phyloP scores from a whole-genome alignment of 2,888 invertebrate genomes.

The Microchrysa polita region DNA sequence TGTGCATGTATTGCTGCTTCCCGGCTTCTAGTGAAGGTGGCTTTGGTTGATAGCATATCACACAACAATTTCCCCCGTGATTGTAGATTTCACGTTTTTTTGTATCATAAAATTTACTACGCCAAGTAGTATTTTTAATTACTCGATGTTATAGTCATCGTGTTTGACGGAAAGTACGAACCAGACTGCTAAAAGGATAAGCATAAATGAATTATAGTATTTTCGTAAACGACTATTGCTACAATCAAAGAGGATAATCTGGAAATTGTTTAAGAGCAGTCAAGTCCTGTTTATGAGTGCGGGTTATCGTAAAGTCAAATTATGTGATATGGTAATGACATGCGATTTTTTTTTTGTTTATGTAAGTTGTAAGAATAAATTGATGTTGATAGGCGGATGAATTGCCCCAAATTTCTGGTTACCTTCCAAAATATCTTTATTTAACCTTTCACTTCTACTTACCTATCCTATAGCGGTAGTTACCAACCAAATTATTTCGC shows the following conservation, averaged over 20 bases:
- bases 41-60: slow-evolving; percentile 11
- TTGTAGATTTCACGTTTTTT: slow-evolving; percentile 5
- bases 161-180: background rate
- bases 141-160: background rate
- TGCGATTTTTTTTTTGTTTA: background rate
- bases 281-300: background rate
- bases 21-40: too few relatives aligned
- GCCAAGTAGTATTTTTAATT: background rate
- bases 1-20: too few relatives aligned
- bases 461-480: too few relatives aligned
- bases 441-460: too few relatives aligned
- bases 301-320: background rate
- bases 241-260: background rate
- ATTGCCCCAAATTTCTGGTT: too few relatives aligned
- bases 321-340: background rate
- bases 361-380: too few relatives aligned
- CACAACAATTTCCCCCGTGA: background rate
- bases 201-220: background rate
- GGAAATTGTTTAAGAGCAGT: background rate
- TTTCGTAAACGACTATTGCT: background rate
- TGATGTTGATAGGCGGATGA: too few relatives aligned
- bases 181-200: background rate
- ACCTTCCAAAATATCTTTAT: too few relatives aligned
- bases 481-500: too few relatives aligned
- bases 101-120: background rate